Conservation (phyloP, 2,113 vertebrate species). For the Sylvia atricapilla region DNA sequence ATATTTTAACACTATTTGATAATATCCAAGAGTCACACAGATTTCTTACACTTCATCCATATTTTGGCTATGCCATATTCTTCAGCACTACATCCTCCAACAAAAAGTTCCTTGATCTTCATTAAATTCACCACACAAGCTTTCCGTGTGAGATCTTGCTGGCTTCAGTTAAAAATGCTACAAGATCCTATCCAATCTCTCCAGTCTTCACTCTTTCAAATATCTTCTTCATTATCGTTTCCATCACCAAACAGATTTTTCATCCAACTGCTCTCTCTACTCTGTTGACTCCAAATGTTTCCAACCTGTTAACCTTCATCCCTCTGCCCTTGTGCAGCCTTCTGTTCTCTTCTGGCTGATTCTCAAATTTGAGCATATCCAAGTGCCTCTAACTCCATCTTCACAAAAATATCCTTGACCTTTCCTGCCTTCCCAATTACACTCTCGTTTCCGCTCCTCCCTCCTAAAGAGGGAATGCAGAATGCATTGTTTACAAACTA, state of each 20-base stretch:
- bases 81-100: not conserved
- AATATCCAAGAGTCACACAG: not conserved
- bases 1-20: not conserved
- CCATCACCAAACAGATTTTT: slow-evolving; percentile 60
- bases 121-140: not conserved
- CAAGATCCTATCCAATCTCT: not conserved
- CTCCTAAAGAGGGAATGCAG: slow-evolving; percentile 9
- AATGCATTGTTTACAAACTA: slow-evolving; percentile 57
- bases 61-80: not conserved
- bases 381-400: slow-evolving; percentile 34
- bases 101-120: not conserved
- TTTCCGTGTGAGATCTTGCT: not conserved
- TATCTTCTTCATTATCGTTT: slow-evolving; percentile 44
- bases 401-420: slow-evolving; percentile 58
- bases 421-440: slow-evolving; percentile 36
- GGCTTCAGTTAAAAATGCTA: slow-evolving; percentile 19
- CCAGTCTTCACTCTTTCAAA: slow-evolving; percentile 3
- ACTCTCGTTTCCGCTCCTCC: not conserved
- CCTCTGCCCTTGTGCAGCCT: slow-evolving; percentile 59
- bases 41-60: not conserved
- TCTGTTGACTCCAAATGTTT: slow-evolving; percentile 56
- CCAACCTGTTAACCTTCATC: slow-evolving; percentile 66
- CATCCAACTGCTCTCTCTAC: slow-evolving; percentile 62
- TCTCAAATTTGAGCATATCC: slow-evolving; percentile 45
- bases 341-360: slow-evolving; percentile 58